Evolutionary conservation across 2,888 invertebrate species (phyloP).

Genomic region (Mesopsocus fuscifrons): DNA sequence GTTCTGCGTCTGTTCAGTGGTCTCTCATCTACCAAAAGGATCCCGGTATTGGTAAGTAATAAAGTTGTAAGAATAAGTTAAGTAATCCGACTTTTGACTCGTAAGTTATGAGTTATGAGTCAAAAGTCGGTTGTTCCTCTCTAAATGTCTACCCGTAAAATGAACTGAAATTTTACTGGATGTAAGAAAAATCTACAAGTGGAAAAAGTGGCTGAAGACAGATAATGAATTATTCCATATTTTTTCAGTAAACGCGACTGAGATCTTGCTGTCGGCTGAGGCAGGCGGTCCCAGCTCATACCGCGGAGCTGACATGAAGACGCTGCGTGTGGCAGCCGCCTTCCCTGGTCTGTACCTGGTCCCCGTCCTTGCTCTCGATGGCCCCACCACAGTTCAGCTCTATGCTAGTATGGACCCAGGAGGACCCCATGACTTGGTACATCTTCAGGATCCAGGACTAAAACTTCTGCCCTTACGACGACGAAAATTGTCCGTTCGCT

Average conservation of each 20-base stretch:
- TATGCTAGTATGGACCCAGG: not conserved
- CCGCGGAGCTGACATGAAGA: not conserved
- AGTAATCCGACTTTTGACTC: too few species aligned
- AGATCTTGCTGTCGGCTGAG: not conserved
- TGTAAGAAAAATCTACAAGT: too few species aligned
- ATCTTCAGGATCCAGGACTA: not conserved
- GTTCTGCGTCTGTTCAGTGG: conserved; percentile 15
- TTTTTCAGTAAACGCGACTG: not conserved
- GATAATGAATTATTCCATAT: too few species aligned
- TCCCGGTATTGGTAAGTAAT: not conserved
- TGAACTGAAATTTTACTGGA: too few species aligned
- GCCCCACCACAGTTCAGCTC: not conserved
- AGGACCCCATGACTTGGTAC: not conserved
- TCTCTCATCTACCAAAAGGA: conserved; percentile 11
- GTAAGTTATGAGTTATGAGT: too few species aligned
- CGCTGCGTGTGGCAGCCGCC: not conserved
- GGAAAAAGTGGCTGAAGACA: too few species aligned
- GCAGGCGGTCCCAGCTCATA: not conserved
- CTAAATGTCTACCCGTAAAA: too few species aligned
- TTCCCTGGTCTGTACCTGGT: not conserved
- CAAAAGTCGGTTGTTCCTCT: too few species aligned
- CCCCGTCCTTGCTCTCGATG: not conserved
- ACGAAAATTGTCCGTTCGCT: not conserved
- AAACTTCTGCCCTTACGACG: not conserved
- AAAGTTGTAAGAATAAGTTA: too few species aligned